phyloP scores from a whole-genome alignment of 2,888 invertebrate genomes.

The Leptogaster cylindrica region DNA sequence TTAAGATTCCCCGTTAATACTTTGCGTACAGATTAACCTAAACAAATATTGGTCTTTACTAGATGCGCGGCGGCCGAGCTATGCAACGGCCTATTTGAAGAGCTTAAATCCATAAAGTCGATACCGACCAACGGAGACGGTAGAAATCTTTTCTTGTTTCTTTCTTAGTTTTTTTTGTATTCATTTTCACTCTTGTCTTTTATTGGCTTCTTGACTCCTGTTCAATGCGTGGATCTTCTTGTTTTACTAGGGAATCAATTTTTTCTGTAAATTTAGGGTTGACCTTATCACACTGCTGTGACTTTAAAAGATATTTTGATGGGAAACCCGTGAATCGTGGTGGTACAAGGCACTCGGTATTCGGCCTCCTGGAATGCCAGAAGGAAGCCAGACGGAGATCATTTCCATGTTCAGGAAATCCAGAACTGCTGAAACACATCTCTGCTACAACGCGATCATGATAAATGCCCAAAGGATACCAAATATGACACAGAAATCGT shows the following conservation, averaged over 20 bases:
- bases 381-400: conserved; percentile 15
- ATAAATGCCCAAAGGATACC: too few species aligned
- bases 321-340: conserved; percentile 2
- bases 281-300: conserved; percentile 46
- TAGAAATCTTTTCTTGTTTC: too few species aligned
- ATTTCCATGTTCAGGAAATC: conserved; percentile 22
- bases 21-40: conserved; percentile 47
- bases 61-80: conserved; percentile 39
- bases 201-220: conserved; percentile 30
- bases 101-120: conserved; percentile 44
- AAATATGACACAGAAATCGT: too few species aligned
- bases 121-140: too few species aligned
- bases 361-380: neutral
- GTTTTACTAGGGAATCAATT: conserved; percentile 44
- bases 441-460: too few species aligned
- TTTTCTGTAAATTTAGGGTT: conserved; percentile 42
- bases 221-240: conserved; percentile 5
- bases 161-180: too few species aligned
- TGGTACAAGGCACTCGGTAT: conserved; percentile 1
- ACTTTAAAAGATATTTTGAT: conserved; percentile 23
- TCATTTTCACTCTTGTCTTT: conserved; percentile 11
- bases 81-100: conserved; percentile 47
- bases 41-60: conserved; percentile 47
- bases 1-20: conserved; percentile 40
- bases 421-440: neutral